Evolutionary conservation across 2,113 vertebrate species (phyloP).

Genomic region (Calyptomena viridis): DNA sequence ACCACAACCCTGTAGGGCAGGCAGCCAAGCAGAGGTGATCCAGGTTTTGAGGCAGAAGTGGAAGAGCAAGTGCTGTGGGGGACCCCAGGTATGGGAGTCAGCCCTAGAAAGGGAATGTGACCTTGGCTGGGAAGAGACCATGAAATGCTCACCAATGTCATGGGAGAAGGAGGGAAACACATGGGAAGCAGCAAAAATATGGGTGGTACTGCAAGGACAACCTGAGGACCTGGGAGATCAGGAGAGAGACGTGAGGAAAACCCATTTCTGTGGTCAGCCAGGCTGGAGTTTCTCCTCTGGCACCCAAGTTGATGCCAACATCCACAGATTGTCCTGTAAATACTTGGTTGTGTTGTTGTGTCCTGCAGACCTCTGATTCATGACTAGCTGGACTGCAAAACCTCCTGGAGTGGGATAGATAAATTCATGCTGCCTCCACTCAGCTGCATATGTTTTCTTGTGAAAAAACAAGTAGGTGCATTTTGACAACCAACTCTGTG

Average conservation of each 20-base stretch:
- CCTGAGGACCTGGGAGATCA: background rate
- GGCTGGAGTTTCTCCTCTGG: background rate
- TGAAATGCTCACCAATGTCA: background rate
- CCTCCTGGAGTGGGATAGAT: background rate
- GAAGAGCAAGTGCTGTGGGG: background rate
- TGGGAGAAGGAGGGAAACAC: background rate
- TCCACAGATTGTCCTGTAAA: background rate
- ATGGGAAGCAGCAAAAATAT: background rate
- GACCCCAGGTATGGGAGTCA: background rate
- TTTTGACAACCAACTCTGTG: background rate
- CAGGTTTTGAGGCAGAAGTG: background rate
- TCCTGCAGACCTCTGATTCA: background rate
- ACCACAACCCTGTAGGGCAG: background rate
- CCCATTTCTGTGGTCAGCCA: background rate
- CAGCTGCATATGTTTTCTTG: accelerated
- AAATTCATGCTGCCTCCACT: background rate
- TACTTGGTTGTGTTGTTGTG: accelerated
- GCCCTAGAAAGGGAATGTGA: background rate
- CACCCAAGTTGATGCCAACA: background rate
- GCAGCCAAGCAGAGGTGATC: background rate
- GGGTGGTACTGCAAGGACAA: background rate
- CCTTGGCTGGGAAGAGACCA: background rate
- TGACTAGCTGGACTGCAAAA: background rate
- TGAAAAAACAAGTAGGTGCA: background rate
- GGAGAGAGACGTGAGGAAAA: background rate